Conservation (phyloP, 2,797 vertebrate genomes). For the Neomorphus geoffroyi region DNA sequence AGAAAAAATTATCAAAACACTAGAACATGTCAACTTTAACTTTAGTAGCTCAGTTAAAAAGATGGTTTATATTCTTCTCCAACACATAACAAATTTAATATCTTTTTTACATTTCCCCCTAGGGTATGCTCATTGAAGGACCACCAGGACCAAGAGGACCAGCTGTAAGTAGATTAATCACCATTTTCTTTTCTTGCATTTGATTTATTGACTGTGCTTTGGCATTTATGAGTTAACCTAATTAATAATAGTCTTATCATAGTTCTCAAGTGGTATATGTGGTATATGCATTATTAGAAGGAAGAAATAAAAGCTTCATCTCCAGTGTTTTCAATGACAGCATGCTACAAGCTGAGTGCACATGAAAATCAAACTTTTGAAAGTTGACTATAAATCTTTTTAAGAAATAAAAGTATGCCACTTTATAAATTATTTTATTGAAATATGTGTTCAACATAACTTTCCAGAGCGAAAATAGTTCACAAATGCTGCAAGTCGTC, state of each 20-base stretch:
- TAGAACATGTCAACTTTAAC: neutral
- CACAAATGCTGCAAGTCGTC: neutral
- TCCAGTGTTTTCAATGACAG: neutral
- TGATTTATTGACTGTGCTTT: neutral
- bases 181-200: neutral
- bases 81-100: neutral
- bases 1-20: neutral
- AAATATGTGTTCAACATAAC: neutral
- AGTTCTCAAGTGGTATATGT: neutral
- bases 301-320: neutral
- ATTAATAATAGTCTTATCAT: neutral
- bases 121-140: slow-evolving; percentile 98
- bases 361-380: neutral
- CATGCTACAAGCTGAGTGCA: neutral
- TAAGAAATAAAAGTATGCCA: neutral
- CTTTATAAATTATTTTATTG: neutral
- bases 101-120: slow-evolving; percentile 38
- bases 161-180: slow-evolving; percentile 81
- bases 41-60: neutral
- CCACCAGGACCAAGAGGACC: slow-evolving; percentile 89
- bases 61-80: neutral
- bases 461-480: neutral
- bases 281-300: neutral
- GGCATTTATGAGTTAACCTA: neutral
- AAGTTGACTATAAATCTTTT: neutral